Conservation (phyloP, 1,140 invertebrate species). For the Drosophila pandora region DNA sequence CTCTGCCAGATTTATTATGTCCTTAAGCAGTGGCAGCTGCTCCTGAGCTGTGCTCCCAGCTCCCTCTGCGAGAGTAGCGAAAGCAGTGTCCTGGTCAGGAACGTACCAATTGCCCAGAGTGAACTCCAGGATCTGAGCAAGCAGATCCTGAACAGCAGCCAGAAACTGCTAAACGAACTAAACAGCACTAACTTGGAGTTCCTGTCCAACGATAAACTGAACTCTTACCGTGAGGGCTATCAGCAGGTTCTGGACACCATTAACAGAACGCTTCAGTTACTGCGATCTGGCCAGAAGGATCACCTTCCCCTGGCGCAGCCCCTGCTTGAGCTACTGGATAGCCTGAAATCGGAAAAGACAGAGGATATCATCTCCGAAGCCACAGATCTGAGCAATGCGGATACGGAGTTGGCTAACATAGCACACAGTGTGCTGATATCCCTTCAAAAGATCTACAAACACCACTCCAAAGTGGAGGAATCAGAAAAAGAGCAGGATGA, state of each 20-base stretch:
- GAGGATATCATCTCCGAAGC: background rate
- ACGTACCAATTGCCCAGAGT: conserved; percentile 7
- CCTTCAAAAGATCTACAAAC: conserved; percentile 90
- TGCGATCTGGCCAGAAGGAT: conserved; percentile 36
- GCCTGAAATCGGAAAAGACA: conserved; percentile 6
- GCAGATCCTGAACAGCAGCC: conserved; percentile 41
- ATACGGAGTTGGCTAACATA: conserved; percentile 85
- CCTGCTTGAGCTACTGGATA: conserved; percentile 35
- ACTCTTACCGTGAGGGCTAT: conserved; percentile 36
- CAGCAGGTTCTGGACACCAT: conserved; percentile 35
- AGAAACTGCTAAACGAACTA: conserved; percentile 44
- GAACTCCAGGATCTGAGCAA: conserved; percentile 43
- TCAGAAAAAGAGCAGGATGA: conserved; percentile 16
- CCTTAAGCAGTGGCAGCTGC: conserved; percentile 61
- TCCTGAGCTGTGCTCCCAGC: conserved; percentile 56
- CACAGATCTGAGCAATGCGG: conserved; percentile 59
- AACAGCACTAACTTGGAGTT: conserved; percentile 39
- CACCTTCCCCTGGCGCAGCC: conserved; percentile 67
- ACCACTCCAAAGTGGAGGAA: conserved; percentile 81
- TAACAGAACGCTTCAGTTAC: conserved; percentile 28
- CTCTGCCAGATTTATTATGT: conserved; percentile 57
- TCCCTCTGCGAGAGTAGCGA: conserved; percentile 4
- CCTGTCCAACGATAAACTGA: conserved; percentile 33
- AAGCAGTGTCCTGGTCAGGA: conserved; percentile 23
- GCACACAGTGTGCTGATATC: conserved; percentile 86